Conservation (phyloP, 2,113 vertebrate genomes). For the Dryoscopus gambensis region DNA sequence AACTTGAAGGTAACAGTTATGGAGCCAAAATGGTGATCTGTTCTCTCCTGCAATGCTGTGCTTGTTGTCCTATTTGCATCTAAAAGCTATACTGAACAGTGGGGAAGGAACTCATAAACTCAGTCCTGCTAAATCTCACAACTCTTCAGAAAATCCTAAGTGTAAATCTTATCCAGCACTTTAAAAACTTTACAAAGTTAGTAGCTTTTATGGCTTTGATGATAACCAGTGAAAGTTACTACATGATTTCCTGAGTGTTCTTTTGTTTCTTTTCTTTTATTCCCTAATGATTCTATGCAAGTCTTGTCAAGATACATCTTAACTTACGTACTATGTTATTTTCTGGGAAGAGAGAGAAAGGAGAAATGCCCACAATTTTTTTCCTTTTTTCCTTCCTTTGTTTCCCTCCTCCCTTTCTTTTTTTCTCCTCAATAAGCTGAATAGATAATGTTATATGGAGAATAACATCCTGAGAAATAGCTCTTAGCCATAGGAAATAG, state of each 20-base stretch:
- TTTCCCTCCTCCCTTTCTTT: accelerated
- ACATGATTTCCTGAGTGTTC: background rate
- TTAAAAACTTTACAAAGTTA: background rate
- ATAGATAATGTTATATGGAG: background rate
- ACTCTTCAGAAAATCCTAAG: background rate
- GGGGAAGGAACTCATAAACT: background rate
- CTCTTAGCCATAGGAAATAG: background rate
- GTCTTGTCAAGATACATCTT: background rate
- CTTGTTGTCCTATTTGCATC: background rate
- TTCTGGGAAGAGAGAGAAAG: background rate
- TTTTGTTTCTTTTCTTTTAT: background rate
- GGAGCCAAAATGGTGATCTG: background rate
- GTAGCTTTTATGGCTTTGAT: background rate
- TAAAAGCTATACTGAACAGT: background rate
- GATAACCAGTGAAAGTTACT: background rate
- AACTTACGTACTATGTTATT: background rate
- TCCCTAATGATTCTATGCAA: background rate
- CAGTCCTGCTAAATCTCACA: background rate
- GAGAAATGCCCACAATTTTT: background rate
- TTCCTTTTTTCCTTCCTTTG: accelerated
- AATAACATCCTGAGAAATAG: background rate
- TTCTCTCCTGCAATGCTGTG: background rate
- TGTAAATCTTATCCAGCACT: background rate
- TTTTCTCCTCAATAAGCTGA: background rate
- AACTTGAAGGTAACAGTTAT: background rate